Percentiles rank a stretch among this genome's conserved stretches.
phyloP scores from a whole-genome alignment of 2,113 vertebrate species.

The Myodes glareolus region DNA sequence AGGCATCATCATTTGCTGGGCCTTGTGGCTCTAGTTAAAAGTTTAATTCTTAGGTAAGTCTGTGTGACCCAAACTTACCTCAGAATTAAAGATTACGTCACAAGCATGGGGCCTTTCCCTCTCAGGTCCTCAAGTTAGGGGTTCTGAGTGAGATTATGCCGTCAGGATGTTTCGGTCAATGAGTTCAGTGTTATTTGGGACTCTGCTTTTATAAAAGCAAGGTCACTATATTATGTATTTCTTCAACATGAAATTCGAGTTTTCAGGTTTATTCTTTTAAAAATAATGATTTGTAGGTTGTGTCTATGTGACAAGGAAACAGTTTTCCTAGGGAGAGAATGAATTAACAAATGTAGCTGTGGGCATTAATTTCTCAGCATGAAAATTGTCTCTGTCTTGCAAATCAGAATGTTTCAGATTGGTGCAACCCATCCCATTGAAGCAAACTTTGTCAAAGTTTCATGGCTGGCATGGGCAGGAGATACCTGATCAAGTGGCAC shows the following conservation, averaged over 20 bases:
- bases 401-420: constrained; percentile 72
- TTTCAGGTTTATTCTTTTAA: constrained; percentile 60
- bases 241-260: constrained; percentile 57
- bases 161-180: not conserved
- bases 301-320: constrained; percentile 73
- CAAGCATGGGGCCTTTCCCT: constrained; percentile 3
- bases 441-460: constrained; percentile 65
- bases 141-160: not conserved
- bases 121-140: constrained; percentile 3
- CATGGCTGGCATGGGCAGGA: constrained; percentile 65
- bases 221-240: constrained; percentile 34
- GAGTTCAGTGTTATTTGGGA: constrained; percentile 39
- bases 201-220: not conserved
- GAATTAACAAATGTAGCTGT: constrained; percentile 24
- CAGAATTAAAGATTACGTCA: constrained; percentile 19
- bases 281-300: constrained; percentile 57
- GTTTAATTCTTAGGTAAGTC: too few relatives aligned
- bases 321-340: not conserved
- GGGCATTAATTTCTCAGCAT: constrained; percentile 54
- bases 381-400: constrained; percentile 62
- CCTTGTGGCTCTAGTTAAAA: not conserved
- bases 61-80: not conserved
- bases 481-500: constrained; percentile 59
- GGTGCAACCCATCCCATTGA: constrained; percentile 53
- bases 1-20: not conserved